Evolutionary conservation across 1,140 invertebrate species (phyloP).

Genomic region (Scaptomyza pallida): DNA sequence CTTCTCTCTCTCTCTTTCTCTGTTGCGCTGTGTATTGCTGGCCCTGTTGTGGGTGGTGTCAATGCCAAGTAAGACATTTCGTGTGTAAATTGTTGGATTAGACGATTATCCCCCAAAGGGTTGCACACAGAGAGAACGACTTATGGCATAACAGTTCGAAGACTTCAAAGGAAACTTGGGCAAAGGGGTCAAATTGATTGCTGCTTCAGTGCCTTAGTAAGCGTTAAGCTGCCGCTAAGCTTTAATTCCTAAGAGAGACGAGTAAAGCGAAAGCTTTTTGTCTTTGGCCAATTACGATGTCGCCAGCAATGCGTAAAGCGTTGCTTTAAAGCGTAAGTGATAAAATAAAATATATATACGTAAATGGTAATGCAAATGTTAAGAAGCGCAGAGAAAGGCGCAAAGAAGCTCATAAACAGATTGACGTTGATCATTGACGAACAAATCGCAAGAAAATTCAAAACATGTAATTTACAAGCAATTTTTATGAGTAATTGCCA

Average conservation of each 20-base stretch:
- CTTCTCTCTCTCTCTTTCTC: not conserved
- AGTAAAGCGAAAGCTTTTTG: not conserved
- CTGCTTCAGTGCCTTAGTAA: conserved; percentile 21
- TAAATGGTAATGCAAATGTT: too few relatives aligned
- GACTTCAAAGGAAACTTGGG: conserved; percentile 25
- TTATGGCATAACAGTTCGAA: conserved; percentile 19
- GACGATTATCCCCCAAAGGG: conserved; percentile 29
- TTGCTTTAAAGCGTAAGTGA: not conserved
- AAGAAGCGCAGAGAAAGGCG: not conserved
- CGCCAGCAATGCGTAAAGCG: not conserved
- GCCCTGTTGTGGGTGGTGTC: conserved; percentile 8
- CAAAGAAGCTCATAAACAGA: too few relatives aligned
- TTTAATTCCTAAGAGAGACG: conserved; percentile 11
- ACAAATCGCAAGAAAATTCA: too few relatives aligned
- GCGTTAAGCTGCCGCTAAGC: conserved; percentile 21
- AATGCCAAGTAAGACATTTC: conserved; percentile 41
- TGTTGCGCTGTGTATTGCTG: not conserved
- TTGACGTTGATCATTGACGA: too few relatives aligned
- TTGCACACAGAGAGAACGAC: conserved; percentile 18
- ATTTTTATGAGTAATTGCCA: too few relatives aligned
- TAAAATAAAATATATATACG: too few relatives aligned
- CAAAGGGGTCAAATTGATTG: conserved; percentile 29
- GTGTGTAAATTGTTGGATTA: conserved; percentile 52
- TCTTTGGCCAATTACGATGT: not conserved
- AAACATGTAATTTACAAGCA: too few relatives aligned